Conservation (phyloP, 2,113 vertebrate genomes). For the Catagonus wagneri region DNA sequence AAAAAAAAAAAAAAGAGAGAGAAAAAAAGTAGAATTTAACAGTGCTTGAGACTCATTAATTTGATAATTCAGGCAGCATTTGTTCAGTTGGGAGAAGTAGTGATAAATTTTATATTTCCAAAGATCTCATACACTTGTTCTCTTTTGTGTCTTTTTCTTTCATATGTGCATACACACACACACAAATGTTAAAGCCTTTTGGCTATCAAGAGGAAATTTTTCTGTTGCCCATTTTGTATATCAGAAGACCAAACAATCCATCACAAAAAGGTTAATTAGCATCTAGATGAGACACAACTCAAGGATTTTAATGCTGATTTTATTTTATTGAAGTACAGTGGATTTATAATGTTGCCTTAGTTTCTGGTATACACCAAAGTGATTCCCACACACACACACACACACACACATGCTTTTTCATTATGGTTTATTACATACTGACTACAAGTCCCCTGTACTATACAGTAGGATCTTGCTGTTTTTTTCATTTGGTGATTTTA, state of each 20-base stretch:
- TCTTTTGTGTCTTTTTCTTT: not conserved
- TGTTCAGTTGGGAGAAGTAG: slow-evolving; percentile 22
- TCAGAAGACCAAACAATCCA: slow-evolving; percentile 1
- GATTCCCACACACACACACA: no score
- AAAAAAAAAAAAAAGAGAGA: no score
- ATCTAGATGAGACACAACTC: not conserved
- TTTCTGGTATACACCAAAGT: no score
- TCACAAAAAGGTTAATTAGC: slow-evolving; percentile 48
- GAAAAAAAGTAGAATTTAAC: not conserved
- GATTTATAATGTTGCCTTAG: no score
- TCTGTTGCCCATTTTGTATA: not conserved
- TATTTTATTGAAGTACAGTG: no score
- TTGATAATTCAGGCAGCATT: not conserved
- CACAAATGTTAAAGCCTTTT: not conserved
- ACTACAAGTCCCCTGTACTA: no score
- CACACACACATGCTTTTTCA: no score
- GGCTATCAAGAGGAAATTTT: not conserved
- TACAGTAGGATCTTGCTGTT: no score
- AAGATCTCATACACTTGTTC: not conserved
- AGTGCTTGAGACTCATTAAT: slow-evolving; percentile 39
- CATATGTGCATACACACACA: not conserved
- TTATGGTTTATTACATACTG: no score
- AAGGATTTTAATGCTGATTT: not conserved
- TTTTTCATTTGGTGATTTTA: not conserved
- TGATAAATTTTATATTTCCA: not conserved